Evolutionary conservation across 2,888 invertebrate species (phyloP), one percentile per base, ranked within the genome.

Genomic region (Calameuta idolon): DNA sequence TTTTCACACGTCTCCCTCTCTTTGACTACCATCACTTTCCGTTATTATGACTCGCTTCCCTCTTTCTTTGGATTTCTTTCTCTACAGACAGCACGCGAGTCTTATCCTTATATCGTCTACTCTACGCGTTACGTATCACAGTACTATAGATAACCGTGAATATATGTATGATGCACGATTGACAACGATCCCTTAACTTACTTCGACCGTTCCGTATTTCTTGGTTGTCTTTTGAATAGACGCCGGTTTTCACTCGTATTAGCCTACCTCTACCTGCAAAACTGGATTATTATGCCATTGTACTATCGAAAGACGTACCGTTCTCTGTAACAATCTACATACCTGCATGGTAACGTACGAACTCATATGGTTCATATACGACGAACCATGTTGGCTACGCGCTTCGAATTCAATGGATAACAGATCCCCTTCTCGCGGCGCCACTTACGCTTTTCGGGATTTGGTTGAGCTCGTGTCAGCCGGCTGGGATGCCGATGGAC

Each of bases 1-100:
- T 31, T 55, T 76, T 81, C 75, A 80, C 34, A 71, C 73, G 37
- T 73, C 69, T 80, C 77, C 77, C 76, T 79, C 80, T 83, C 79
- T 79, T 77, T 75, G 55, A 9, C 55, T 55, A 55, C 55, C 0
- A 55, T 55, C 55, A 23, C 55, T 55, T 55, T 55, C 23, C 55
- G 55, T 55, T 55, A 23, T 55, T 55, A 55, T 9, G 55, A 55
- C 55, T 55, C 23, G 23, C 55, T 55, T 55, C 55, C 55, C 55
- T 55, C 55, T 55, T 23, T 23, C 23, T 55, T 55, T 23, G 2
- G 23, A 55, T 77, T 37, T 35, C 33, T 31, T 55, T 75, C 12
- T 11, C 55, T 30, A 55, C 40, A 74, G 15, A 34, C 11, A 23
- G 34, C 55, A 23, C 55, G 9, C 55, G 55, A 55, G 9, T 23